Evolutionary conservation across 2,888 invertebrate species (phyloP), one percentile per base, ranked within the genome.

Genomic region (Dryococelus australis): DNA sequence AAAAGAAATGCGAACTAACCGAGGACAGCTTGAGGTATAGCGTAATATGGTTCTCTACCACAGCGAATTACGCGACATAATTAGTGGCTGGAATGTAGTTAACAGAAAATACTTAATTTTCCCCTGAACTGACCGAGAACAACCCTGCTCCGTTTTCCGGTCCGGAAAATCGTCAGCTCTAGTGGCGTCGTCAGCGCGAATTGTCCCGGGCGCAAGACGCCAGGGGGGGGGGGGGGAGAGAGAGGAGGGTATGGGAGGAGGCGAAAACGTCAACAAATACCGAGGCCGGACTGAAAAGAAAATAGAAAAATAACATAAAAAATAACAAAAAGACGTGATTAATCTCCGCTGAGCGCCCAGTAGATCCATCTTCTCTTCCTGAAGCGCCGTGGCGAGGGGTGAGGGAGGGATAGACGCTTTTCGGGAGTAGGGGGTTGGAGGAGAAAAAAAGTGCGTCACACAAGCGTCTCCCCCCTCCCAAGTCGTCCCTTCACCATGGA

Each of bases 261-360:
- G 35, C 35, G 87, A 53, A 87, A 85, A 87, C 87, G 87, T 87
- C 87, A 87, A 87, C 87, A 87, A 87, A 83, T 35, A 83, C 83
- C 26, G 83, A 83, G 83, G 83, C 35, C 16, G 35, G 35, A 87
- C 80, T 87, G 87, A 87, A 87, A 83, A 85, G 87, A 87, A 87
- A 87, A 87, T 87, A 87, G 87, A 87, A 87, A 87, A 87, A 87
- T 87, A 87, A 85, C 81, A 87, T 85, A 87, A 87, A 85, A 85
- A 85, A 86, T 47, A 84, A 84, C 47, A 51, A 85, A 87, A 85
- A 85, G 47, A 85, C 85, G 87, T 87, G 87, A 87, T 87, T 87
- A 87, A 87, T 87, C 87, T 87, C 85, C 85, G 85, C 87, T 87
- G 87, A 87, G 87, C 87, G 87, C 79, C 87, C 85, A 51, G 85